Conservation (phyloP, 2,888 invertebrate genomes). For the Lampropteryx suffumata region DNA sequence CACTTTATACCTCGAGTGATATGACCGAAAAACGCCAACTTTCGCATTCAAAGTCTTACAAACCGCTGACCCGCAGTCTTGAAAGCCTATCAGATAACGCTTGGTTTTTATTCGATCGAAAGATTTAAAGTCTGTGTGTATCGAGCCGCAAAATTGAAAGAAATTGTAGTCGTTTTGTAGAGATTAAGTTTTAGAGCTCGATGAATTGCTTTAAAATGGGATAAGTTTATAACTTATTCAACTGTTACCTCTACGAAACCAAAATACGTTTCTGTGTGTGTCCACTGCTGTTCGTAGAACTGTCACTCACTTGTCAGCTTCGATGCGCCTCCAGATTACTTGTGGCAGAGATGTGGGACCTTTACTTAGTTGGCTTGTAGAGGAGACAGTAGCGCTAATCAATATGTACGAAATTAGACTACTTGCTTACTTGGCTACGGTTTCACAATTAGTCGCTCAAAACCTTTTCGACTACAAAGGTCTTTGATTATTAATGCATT, state of each 20-base stretch:
- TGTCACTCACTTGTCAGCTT: background rate
- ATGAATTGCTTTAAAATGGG: too few relatives aligned
- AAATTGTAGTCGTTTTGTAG: background rate
- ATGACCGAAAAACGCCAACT: conserved; percentile 38
- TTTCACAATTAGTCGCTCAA: too few relatives aligned
- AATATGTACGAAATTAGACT: too few relatives aligned
- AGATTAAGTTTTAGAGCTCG: background rate
- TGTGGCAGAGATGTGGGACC: too few relatives aligned
- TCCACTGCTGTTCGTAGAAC: background rate
- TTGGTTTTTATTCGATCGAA: conserved; percentile 4
- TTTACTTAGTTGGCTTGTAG: background rate
- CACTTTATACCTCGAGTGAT: conserved; percentile 36
- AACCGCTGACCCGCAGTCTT: conserved; percentile 20
- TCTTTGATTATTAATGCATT: background rate
- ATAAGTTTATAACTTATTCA: too few relatives aligned
- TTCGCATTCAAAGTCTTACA: conserved; percentile 23
- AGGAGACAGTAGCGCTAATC: background rate
- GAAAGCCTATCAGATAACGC: conserved; percentile 8
- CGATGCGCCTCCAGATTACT: background rate
- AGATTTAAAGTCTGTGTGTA: background rate
- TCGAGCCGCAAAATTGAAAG: background rate
- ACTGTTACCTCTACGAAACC: too few relatives aligned
- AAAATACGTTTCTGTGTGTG: background rate
- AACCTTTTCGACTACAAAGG: too few relatives aligned
- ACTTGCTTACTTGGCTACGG: too few relatives aligned